Base-by-base conservation (phyloP, 2,888 invertebrate genomes). In the Synanthedon tipuliformis region DNA sequence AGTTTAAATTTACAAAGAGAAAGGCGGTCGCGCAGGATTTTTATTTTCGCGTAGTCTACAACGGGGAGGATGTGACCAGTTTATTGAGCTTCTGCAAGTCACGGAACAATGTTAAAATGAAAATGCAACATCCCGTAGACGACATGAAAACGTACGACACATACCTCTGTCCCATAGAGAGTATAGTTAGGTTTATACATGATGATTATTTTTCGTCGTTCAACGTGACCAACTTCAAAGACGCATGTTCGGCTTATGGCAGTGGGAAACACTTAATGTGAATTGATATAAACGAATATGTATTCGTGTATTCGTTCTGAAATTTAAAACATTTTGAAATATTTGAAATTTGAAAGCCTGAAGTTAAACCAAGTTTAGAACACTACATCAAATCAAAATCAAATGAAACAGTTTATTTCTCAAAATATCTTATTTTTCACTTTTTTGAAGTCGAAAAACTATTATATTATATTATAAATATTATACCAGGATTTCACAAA, bases 211-310 rank as follows among this genome's bases (percentile, higher is more conserved):
- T 97, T 68, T 83, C 90, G 12, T 88, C 90, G 52, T 92, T 96
- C 64, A 96, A 96, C 73, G 93, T 92, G n/a, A 94, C 93, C 12
- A 96, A 96, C 78, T 95, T 93, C 70, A 95, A 95, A 75, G 95
- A 95, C 67, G 95, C 95, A 0, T 95, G 95, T 59, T 81, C 88
- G 0, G 74, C 81, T 23, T 85, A 84, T 53, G 78, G 76, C 0
- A 71, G 61, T 41, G 64, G 61, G 12, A 80, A 79, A 59, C 75
- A 67, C 54, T 61, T 34, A 34, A 34, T 34, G 7, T 34, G 10
- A 34, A 34, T 34, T 34, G 27, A 34, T 34, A 7, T 27, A 3
- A 3, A 23, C 3, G 5, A 1, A 27, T n/a, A n/a, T n/a, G n/a
- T n/a, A 7, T 27, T 27, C 5, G 27, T 5, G 1, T 27, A 27